Evolutionary conservation across 2,113 vertebrate genomes (phyloP), one percentile per base, ranked within the genome.

Genomic region (Bagarius yarrelli): DNA sequence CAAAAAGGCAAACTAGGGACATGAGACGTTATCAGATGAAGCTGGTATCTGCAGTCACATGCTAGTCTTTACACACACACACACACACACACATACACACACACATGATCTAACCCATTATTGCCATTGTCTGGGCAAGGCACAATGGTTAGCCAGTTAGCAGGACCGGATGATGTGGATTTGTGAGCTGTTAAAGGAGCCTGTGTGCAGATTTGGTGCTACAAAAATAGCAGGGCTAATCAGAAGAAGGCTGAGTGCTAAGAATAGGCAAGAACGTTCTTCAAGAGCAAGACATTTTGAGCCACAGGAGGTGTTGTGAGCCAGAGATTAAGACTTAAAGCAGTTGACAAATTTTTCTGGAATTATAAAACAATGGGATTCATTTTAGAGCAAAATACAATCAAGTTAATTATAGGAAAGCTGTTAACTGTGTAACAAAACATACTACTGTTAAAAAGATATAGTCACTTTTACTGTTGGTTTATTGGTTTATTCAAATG

Each of bases 201-300:
- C 44, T 82, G 73, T 61, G 80, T 63, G 70, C 57, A 80, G 80
- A 74, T 81, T 81, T 84, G 75, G 27, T 52, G n/a, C n/a, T 55
- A 30, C 67, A 76, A 67, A 75, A 85, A 82, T 85, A 85, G 83
- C 50, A 79, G 30, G 57, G 34, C 76, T 82, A 82, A 82, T 85
- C 55, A 79, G 57, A 67, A 72, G 60, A 85, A 52, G 78, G 76
- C 76, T 74, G 16, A 63, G 80, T 44, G 4, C 70, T 85, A 79
- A 82, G 52, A 79, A 75, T 81, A 84, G 75, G 69, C 52, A 70
- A 79, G 60, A 36, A 74, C 60, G 27, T 78, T 81, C 60, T 32
- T 50, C 44, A 76, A 63, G 76, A 81, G 77, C 67, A 78, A 57
- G 40, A 70, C 63, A 82, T 70, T 82, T 50, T 85, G 76, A 82